Evolutionary conservation across 2,888 invertebrate genomes (phyloP).

Genomic region (Phalera bucephala): DNA sequence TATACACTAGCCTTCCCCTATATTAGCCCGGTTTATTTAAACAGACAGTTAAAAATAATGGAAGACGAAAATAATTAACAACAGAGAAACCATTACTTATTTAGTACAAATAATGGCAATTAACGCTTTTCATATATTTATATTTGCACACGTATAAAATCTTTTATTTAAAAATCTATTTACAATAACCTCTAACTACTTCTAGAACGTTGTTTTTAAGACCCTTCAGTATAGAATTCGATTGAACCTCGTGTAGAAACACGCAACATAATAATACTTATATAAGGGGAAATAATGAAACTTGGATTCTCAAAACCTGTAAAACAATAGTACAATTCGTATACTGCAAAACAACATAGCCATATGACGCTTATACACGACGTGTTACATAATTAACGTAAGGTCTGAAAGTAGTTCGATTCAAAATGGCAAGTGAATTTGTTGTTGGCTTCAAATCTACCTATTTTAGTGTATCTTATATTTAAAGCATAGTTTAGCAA

Average conservation of each 20-base stretch:
- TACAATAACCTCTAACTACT: slow-evolving; percentile 67
- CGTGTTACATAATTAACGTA: too few species aligned
- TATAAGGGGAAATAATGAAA: too few species aligned
- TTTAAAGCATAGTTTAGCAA: too few species aligned
- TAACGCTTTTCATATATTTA: slow-evolving; percentile 43
- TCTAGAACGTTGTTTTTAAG: slow-evolving; percentile 55
- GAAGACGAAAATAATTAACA: slow-evolving; percentile 66
- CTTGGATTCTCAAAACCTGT: too few species aligned
- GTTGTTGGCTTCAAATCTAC: too few species aligned
- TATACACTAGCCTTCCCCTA: slow-evolving; percentile 28
- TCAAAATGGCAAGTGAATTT: too few species aligned
- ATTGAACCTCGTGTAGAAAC: slow-evolving; percentile 33
- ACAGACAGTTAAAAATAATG: slow-evolving; percentile 42
- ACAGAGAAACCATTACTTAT: slow-evolving; percentile 36
- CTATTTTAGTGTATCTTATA: too few species aligned
- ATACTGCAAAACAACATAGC: too few species aligned
- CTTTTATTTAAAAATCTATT: slow-evolving; percentile 61
- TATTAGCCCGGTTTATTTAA: slow-evolving; percentile 17
- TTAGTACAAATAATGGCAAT: slow-evolving; percentile 36
- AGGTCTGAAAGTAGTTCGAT: too few species aligned
- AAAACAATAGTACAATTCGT: too few species aligned
- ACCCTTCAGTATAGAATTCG: slow-evolving; percentile 44
- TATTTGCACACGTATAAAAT: slow-evolving; percentile 66
- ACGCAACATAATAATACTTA: slow-evolving; percentile 4
- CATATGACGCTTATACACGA: too few species aligned